Evolutionary conservation across 2,888 invertebrate genomes (phyloP).

Genomic region (Chydorus sphaericus): DNA sequence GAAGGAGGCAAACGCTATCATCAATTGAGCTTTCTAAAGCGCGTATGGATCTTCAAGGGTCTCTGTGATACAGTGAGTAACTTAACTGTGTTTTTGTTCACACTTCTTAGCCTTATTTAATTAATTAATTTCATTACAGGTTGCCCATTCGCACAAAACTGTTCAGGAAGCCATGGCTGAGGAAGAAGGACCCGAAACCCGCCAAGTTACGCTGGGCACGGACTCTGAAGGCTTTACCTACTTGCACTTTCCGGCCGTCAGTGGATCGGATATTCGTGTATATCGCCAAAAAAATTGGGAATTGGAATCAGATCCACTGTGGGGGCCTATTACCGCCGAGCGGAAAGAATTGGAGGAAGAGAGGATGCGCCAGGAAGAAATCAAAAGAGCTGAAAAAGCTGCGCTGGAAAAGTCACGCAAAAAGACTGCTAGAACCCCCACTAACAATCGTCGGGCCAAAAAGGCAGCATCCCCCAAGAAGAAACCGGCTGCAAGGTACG

Average conservation of each 20-base stretch:
- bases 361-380: constrained; percentile 3
- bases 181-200: constrained; percentile 32
- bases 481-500: neutral
- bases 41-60: constrained; percentile 41
- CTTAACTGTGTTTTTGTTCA: no score
- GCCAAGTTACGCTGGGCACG: constrained; percentile 33
- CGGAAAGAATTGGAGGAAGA: constrained; percentile 8
- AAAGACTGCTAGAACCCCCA: neutral
- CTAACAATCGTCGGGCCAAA: neutral
- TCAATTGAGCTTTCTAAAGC: constrained; percentile 35
- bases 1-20: constrained; percentile 34
- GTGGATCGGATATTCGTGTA: constrained; percentile 36
- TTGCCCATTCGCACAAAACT: constrained; percentile 38
- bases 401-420: no score
- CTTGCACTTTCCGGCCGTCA: constrained; percentile 39
- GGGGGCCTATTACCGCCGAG: constrained; percentile 9
- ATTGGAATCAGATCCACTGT: constrained; percentile 11
- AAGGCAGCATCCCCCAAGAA: neutral
- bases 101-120: no score
- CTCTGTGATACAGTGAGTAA: constrained; percentile 37
- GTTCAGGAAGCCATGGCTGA: constrained; percentile 36
- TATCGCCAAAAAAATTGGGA: constrained; percentile 29
- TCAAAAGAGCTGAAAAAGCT: neutral
- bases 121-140: no score
- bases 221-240: constrained; percentile 37